These are phyloP conservation scores for Aphis craccivora DNA, from an alignment of 1,140 invertebrate genomes.

Conservation along the genomic window DNA sequence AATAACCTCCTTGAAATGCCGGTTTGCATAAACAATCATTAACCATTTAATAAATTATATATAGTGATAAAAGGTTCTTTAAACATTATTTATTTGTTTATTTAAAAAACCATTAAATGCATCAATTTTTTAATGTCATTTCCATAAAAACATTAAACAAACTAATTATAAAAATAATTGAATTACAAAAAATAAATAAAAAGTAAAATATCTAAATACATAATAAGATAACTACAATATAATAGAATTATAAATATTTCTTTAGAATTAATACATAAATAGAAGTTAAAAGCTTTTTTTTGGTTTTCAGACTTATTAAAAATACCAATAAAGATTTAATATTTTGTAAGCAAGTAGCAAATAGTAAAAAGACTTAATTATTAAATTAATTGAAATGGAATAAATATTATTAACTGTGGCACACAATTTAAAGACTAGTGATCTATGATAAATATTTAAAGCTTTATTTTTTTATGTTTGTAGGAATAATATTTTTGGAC, in stretches of 20 bases:
- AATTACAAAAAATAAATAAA: not conserved
- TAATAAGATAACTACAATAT: not conserved
- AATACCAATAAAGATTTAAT: not conserved
- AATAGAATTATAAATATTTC: not conserved
- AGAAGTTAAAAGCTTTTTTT: not conserved
- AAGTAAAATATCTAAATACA: not conserved
- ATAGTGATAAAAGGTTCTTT: not conserved
- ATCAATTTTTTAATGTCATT: not conserved
- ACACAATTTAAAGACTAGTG: not conserved
- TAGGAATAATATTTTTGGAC: constrained; percentile 62
- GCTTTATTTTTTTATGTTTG: constrained; percentile 38
- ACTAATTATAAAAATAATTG: not conserved
- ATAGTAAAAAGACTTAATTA: not conserved
- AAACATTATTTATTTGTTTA: not conserved
- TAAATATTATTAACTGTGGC: not conserved
- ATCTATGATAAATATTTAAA: not conserved
- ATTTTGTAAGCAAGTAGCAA: not conserved
- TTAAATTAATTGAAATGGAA: not conserved
- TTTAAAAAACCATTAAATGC: not conserved
- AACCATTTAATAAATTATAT: not conserved
- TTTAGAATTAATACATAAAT: not conserved
- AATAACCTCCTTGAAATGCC: not conserved
- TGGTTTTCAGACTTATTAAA: not conserved
- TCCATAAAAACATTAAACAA: not conserved
- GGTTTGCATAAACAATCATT: not conserved